A percentile compares a stretch with the other conserved stretches of the same genome.
These are phyloP conservation scores for Diogma glabrata DNA, from an alignment of 2,888 invertebrate genomes.

Conservation along the genomic window DNA sequence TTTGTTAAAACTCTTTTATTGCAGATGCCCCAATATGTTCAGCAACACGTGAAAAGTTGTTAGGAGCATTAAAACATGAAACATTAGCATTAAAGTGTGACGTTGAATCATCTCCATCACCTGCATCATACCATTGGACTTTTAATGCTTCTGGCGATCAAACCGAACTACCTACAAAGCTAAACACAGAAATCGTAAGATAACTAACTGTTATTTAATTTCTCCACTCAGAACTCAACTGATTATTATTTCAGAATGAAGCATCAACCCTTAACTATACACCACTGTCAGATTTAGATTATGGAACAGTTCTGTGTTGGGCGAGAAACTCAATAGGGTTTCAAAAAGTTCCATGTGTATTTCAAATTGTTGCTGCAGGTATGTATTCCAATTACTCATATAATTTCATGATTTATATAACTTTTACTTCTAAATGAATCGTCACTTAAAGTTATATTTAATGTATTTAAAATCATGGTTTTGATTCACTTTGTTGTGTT, in stretches of 20 bases:
- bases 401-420: too few relatives aligned
- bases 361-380: constrained; percentile 79
- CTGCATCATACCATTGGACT: constrained; percentile 80
- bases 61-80: constrained; percentile 80
- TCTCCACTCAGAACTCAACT: too few relatives aligned
- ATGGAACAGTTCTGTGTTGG: constrained; percentile 80
- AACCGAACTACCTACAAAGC: constrained; percentile 59
- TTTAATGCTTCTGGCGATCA: constrained; percentile 86
- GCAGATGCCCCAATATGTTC: constrained; percentile 57
- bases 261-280: constrained; percentile 64
- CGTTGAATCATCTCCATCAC: constrained; percentile 80
- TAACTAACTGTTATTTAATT: neutral
- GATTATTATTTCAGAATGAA: constrained; percentile 27
- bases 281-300: constrained; percentile 76
- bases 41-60: constrained; percentile 65
- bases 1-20: too few relatives aligned
- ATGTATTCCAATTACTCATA: too few relatives aligned
- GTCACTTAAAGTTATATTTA: too few relatives aligned
- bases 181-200: constrained; percentile 39
- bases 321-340: constrained; percentile 73
- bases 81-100: constrained; percentile 75
- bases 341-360: constrained; percentile 74
- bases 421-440: too few relatives aligned
- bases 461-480: too few relatives aligned
- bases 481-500: too few relatives aligned